Conservation (phyloP, 30 jellyfish, hydroid and myxozoan species). For the Clytia hemisphaerica region DNA sequence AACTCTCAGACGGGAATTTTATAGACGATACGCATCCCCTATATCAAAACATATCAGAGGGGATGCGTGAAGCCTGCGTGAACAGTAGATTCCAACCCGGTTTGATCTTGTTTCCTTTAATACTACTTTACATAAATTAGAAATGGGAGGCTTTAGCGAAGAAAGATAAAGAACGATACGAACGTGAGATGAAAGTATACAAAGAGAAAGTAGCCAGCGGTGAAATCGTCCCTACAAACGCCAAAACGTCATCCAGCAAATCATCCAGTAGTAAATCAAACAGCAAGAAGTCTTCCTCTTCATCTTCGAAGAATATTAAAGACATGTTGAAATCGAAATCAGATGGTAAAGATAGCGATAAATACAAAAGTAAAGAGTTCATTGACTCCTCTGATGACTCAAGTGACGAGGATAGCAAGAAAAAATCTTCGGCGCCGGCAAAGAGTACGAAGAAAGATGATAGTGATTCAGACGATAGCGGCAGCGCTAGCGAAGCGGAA, state of each 20-base stretch:
- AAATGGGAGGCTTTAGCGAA: slow-evolving; percentile 66
- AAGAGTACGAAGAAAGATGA: background rate
- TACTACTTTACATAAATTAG: slow-evolving; percentile 9
- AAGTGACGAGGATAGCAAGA: slow-evolving; percentile 41
- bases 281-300: slow-evolving; percentile 9
- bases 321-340: slow-evolving; percentile 25
- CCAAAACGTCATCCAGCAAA: slow-evolving; percentile 13
- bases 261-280: slow-evolving; percentile 19
- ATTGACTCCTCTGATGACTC: slow-evolving; percentile 53
- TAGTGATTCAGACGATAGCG: background rate
- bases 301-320: slow-evolving; percentile 15
- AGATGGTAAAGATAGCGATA: slow-evolving; percentile 18
- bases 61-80: background rate
- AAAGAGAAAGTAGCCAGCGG: slow-evolving; percentile 29
- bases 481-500: background rate
- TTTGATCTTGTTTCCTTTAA: background rate
- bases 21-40: too few species aligned
- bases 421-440: too few species aligned
- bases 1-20: too few species aligned
- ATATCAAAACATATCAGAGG: too few species aligned
- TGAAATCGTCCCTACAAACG: too few species aligned
- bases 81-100: background rate
- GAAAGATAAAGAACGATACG: slow-evolving; percentile 58
- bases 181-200: slow-evolving; percentile 50
- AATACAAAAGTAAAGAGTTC: slow-evolving; percentile 81